Evolutionary conservation across 1,140 invertebrate genomes (phyloP).

Genomic region (Hormaphis cornu): DNA sequence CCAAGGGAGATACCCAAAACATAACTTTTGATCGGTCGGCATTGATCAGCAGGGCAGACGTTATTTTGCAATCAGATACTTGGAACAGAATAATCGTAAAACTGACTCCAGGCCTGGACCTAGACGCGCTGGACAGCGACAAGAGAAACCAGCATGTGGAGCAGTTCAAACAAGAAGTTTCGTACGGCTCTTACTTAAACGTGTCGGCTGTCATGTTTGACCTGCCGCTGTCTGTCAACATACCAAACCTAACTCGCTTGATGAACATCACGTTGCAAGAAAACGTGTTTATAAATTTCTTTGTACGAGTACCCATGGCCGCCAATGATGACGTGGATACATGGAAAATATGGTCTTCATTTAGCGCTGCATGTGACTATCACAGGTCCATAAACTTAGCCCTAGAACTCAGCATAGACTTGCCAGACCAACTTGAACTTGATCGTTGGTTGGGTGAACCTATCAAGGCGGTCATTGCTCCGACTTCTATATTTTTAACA

Average conservation of each 20-base stretch:
- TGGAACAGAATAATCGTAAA: conserved; percentile 35
- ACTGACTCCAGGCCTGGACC: conserved; percentile 37
- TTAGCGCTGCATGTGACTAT: conserved; percentile 65
- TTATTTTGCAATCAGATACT: not conserved
- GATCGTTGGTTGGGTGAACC: conserved; percentile 88
- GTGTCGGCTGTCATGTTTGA: conserved; percentile 66
- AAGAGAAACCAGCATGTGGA: conserved; percentile 63
- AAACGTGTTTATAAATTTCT: conserved; percentile 4
- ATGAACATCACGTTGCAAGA: conserved; percentile 34
- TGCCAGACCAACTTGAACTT: conserved; percentile 59
- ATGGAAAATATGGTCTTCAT: conserved; percentile 61
- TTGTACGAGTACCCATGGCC: not conserved
- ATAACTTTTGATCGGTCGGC: not conserved
- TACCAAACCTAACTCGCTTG: conserved; percentile 32
- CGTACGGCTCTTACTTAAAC: conserved; percentile 69
- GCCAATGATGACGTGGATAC: not conserved
- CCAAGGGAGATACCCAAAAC: too few relatives aligned
- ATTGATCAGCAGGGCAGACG: not conserved
- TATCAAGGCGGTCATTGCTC: conserved; percentile 70
- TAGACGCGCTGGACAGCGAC: conserved; percentile 49
- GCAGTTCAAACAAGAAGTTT: conserved; percentile 67
- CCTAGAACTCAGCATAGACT: conserved; percentile 54
- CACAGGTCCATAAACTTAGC: conserved; percentile 64
- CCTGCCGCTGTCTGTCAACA: conserved; percentile 41
- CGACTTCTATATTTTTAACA: conserved; percentile 70